These are phyloP conservation scores for Todiramphus saurophagus DNA, from an alignment of 2,113 vertebrate species.

Conservation along the genomic window DNA sequence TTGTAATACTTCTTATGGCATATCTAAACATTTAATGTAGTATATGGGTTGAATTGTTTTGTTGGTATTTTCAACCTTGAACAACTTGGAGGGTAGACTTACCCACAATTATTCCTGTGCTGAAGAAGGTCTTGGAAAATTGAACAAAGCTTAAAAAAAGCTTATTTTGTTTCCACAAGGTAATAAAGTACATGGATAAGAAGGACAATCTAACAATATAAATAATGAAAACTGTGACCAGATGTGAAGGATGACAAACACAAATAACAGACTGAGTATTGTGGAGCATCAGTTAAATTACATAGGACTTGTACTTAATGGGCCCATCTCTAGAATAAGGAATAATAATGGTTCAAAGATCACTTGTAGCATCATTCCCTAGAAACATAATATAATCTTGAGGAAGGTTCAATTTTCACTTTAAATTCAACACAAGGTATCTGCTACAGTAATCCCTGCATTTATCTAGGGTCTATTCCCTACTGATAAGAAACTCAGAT, in stretches of 20 bases:
- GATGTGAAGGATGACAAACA: not conserved
- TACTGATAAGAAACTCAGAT: not conserved
- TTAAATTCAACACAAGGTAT: not conserved
- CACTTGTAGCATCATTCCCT: not conserved
- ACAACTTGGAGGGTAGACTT: not conserved
- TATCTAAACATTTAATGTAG: not conserved
- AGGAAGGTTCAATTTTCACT: not conserved
- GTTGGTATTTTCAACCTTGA: not conserved
- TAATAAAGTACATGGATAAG: not conserved
- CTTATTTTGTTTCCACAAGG: not conserved
- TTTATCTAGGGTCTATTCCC: not conserved
- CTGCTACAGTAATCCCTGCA: not conserved
- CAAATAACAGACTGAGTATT: not conserved
- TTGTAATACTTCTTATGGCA: not conserved
- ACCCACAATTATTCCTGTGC: not conserved
- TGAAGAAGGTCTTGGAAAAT: not conserved
- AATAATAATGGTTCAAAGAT: not conserved
- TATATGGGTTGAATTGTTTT: not conserved
- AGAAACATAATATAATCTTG: not conserved
- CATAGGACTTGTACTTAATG: rapidly evolving
- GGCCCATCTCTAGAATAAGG: not conserved
- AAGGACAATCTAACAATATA: not conserved
- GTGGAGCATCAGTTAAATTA: not conserved
- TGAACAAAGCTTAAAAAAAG: not conserved
- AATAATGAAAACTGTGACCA: not conserved